Conservation (phyloP, 1,140 invertebrate genomes). For the Wiebesia pumilae region DNA sequence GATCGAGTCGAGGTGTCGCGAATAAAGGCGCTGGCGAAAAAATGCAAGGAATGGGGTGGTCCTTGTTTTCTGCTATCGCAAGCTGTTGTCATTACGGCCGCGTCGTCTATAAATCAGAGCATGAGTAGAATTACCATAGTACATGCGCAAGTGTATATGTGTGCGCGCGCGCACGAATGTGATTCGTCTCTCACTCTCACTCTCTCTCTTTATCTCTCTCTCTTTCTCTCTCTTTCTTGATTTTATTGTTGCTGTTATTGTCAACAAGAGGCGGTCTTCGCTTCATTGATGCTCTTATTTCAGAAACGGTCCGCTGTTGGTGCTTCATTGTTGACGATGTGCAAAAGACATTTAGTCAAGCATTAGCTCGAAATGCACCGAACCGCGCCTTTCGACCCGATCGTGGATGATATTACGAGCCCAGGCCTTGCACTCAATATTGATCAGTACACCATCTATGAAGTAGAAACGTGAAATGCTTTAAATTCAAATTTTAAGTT, state of each 20-base stretch:
- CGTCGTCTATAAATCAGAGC: background rate
- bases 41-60: background rate
- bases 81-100: background rate
- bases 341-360: conserved; percentile 84
- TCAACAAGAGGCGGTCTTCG: conserved; percentile 36
- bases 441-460: conserved; percentile 84
- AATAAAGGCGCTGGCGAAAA: no score
- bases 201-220: background rate
- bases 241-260: background rate
- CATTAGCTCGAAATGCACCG: conserved; percentile 96
- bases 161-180: background rate
- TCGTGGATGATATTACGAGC: conserved; percentile 94
- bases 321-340: conserved; percentile 54
- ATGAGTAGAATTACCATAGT: background rate
- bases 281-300: conserved; percentile 44
- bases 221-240: background rate
- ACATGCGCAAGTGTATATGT: background rate
- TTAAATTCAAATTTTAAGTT: background rate
- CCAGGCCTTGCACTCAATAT: conserved; percentile 98
- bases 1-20: no score
- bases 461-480: background rate
- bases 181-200: background rate
- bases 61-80: conserved; percentile 51
- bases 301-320: conserved; percentile 55
- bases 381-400: conserved; percentile 90